Evolutionary conservation across 2,797 vertebrate species (phyloP), one percentile per base, ranked within the genome.

Genomic region (Manis pentadactyla): DNA sequence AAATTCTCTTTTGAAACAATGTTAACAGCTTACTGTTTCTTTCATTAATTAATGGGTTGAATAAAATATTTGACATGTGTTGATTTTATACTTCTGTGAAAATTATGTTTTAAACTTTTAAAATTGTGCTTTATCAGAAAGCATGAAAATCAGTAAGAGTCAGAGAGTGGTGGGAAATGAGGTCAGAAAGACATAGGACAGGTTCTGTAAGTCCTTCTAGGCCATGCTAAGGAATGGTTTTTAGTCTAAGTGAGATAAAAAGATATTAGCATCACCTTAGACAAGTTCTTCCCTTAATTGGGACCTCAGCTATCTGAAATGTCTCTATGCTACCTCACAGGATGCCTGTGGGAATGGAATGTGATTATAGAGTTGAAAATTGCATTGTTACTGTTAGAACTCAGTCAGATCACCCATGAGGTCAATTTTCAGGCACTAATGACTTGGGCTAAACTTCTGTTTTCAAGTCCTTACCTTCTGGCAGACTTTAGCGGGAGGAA

Each of bases 51-150:
- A 91, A 59, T 46, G 6, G 64, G 8, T 19, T 92, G 27, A 89
- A 71, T 49, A 21, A 34, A 88, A 74, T 51, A 66, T 82, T 63
- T 82, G 23, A 37, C 29, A 88, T 73, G 39, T 34, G 8, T 64
- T 75, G 39, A 29, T 85, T 90, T 83, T 21, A 59, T 42, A 59
- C 66, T 71, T 82, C 92, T 81, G 71, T 49, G 15, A 63, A 86
- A 64, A 83, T 49, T 15, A 86, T 31, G 0, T 93, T 89, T 95
- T 53, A 49, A 61, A 55, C 2, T 46, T 90, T 79, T 64, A 27
- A 79, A 87, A 74, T 86, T 83, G 49, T 51, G 37, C 39, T 23
- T 92, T 69, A 69, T 42, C 51, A 87, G 68, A 88, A 94, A 74
- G 7, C 61, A 29, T 88, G 37, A 37, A 61, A 78, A 61, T 57